These are phyloP conservation scores for Alectoris magna DNA, from an alignment of 2,797 vertebrate genomes.

Conservation along the genomic window DNA sequence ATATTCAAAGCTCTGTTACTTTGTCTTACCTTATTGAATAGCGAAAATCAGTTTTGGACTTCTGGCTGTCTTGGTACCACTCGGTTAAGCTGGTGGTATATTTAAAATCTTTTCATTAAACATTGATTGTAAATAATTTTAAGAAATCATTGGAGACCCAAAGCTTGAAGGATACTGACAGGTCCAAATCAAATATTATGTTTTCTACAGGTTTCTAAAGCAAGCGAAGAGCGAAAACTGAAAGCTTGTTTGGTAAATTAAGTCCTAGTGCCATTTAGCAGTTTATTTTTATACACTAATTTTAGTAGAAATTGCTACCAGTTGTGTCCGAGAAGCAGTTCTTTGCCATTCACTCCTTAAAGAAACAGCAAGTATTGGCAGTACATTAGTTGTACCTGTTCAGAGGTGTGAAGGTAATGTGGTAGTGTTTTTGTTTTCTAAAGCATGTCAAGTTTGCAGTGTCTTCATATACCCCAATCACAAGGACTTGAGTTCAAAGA, in stretches of 20 bases:
- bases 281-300: constrained; percentile 33
- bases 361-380: not conserved
- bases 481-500: not conserved
- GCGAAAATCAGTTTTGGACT: not conserved
- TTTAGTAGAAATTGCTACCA: constrained; percentile 26
- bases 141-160: not conserved
- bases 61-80: not conserved
- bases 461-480: not conserved
- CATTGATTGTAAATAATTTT: not conserved
- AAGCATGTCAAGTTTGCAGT: not conserved
- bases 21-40: not conserved
- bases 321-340: constrained; percentile 28
- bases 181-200: not conserved
- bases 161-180: not conserved
- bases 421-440: not conserved
- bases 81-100: not conserved
- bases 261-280: not conserved
- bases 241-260: not conserved
- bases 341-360: not conserved
- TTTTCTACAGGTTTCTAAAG: not conserved
- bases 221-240: not conserved
- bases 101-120: not conserved
- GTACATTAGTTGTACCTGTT: not conserved
- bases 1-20: not conserved
- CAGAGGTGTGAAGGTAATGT: not conserved